Base-by-base conservation (phyloP, 2,113 vertebrate genomes). In the Cyrtonyx montezumae region DNA sequence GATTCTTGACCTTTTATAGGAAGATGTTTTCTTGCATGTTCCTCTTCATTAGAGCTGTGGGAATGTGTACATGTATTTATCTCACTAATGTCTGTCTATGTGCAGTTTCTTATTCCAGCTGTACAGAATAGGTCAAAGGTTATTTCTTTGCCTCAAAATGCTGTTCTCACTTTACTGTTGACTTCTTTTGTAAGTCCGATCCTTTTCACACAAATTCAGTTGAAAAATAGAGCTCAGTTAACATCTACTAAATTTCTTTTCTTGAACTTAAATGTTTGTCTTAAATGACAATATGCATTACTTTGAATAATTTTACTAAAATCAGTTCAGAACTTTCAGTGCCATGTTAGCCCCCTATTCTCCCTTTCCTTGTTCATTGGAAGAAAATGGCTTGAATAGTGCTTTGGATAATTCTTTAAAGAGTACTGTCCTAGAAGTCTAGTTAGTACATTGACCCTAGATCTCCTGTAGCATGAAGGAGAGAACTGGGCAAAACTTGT, bases 251-350 rank as follows among this genome's bases (percentile, higher is more conserved):
- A 59, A 59, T 90, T 92, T 79, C 78, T 94, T 25, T 75, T 92
- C 59, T 73, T 74, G 76, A 84, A 75, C 93, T 96, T 91, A 94
- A 94, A 93, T 88, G 18, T 63, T 66, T 91, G 81, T 87, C 79
- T 88, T 83, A 88, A 90, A 71, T 91, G 30, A 66, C 36, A 92
- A 90, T 25, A 11, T 79, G 81, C 69, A 91, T 95, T 96, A 91
- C 82, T 87, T 73, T 95, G 69, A 91, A 78, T 94, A 91, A 92
- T 90, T 86, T 93, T 58, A 51, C 84, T 88, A 84, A 93, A 95
- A 91, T 74, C 42, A 16, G 90, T 94, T 67, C 62, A 76, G 65
- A 7, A 2, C 58, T 74, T 5, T 79, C 21, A 3, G 8, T 61
- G 30, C 53, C 42, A 34, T 1, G 6, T 46, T 94, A 75, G 18